phyloP scores from a whole-genome alignment of 1,140 invertebrate species.

The Bemisia tabaci region DNA sequence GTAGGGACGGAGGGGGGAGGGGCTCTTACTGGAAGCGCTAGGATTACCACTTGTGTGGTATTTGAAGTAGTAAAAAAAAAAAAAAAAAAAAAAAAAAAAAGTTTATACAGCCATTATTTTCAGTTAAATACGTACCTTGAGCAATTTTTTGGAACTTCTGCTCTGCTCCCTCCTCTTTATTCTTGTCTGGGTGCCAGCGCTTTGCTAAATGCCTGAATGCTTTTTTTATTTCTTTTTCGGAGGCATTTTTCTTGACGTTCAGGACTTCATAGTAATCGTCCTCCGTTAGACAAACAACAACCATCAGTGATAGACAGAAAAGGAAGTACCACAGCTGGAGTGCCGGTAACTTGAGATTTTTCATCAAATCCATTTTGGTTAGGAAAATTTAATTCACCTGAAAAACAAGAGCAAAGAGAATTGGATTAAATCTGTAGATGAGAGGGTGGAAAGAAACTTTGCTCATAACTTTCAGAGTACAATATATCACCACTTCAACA shows the following conservation, averaged over 20 bases:
- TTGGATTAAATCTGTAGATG: background rate
- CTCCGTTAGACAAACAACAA: slow-evolving; percentile 30
- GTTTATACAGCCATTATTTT: background rate
- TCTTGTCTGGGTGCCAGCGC: slow-evolving; percentile 40
- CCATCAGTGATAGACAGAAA: background rate
- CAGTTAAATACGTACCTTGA: too few species aligned
- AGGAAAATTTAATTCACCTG: background rate
- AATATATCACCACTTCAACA: too few species aligned
- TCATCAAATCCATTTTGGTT: background rate
- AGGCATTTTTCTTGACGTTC: slow-evolving; percentile 33
- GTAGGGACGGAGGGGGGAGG: too few species aligned
- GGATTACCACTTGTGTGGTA: too few species aligned
- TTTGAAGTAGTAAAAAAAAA: too few species aligned
- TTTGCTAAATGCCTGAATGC: slow-evolving; percentile 43
- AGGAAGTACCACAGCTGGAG: background rate
- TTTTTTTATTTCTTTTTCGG: slow-evolving; percentile 42
- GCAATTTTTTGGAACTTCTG: slow-evolving; percentile 26
- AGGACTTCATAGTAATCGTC: slow-evolving; percentile 47
- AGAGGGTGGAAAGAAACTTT: too few species aligned
- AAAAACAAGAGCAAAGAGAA: slow-evolving; percentile 1
- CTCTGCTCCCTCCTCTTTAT: slow-evolving; percentile 67
- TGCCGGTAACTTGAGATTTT: background rate
- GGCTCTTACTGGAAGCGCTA: too few species aligned
- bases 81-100: background rate
- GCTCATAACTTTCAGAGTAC: too few species aligned